Percentiles rank a stretch among this genome's conserved stretches.
Evolutionary conservation across 1,140 invertebrate genomes (phyloP).

Genomic region (Apis cerana): DNA sequence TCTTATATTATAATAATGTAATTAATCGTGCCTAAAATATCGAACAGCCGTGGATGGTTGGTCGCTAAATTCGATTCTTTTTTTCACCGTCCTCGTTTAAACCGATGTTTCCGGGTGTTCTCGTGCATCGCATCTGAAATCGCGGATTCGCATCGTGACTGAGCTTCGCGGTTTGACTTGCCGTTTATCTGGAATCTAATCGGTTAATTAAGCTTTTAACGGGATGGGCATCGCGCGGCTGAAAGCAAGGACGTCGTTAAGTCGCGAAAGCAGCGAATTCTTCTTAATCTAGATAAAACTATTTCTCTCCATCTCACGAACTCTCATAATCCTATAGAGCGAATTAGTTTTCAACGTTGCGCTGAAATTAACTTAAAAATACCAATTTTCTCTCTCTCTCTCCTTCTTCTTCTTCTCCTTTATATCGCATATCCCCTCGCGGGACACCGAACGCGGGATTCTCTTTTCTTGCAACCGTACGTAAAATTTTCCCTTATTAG

Average conservation of each 20-base stretch:
- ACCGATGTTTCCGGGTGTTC: slow-evolving; percentile 40
- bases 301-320: no score
- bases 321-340: background rate
- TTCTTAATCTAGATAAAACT: slow-evolving; percentile 35
- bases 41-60: no score
- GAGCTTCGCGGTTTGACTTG: slow-evolving; percentile 4
- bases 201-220: slow-evolving; percentile 52
- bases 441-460: background rate
- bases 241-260: slow-evolving; percentile 55
- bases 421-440: background rate
- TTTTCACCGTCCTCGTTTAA: background rate
- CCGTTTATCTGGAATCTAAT: slow-evolving; percentile 48
- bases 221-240: slow-evolving; percentile 18
- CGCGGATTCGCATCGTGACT: slow-evolving; percentile 50
- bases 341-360: background rate
- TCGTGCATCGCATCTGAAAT: slow-evolving; percentile 31
- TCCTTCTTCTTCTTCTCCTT: no score
- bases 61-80: slow-evolving; percentile 32
- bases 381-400: background rate
- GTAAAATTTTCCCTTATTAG: background rate
- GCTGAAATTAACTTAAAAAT: background rate
- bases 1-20: no score
- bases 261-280: slow-evolving; percentile 19
- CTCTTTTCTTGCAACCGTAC: no score
- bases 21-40: no score